Conservation (phyloP, 2,797 vertebrate genomes). For the Falco cherrug region DNA sequence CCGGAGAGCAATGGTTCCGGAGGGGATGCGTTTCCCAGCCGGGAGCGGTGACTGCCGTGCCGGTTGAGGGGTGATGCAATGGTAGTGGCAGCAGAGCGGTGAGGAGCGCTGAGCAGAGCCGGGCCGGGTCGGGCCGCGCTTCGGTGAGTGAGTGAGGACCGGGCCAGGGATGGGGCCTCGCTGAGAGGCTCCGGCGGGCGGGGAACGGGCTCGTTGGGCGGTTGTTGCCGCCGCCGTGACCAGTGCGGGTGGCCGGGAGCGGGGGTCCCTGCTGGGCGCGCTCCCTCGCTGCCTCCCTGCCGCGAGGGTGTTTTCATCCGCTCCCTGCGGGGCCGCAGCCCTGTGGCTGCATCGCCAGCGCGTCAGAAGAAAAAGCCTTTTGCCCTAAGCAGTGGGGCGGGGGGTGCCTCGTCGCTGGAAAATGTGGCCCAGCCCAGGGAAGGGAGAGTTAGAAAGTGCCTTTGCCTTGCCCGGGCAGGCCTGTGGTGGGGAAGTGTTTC, state of each 20-base stretch:
- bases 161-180: no score
- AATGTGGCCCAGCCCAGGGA: neutral
- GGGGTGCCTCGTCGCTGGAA: rapidly evolving
- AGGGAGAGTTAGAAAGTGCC: neutral
- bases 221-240: rapidly evolving
- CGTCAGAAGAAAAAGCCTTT: neutral
- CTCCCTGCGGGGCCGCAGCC: neutral
- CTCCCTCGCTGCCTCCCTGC: no score
- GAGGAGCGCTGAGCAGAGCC: neutral
- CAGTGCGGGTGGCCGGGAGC: rapidly evolving
- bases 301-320: neutral
- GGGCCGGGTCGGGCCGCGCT: rapidly evolving
- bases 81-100: neutral
- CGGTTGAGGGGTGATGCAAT: constrained; percentile 51
- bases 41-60: neutral
- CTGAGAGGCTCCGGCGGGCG: neutral
- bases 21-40: neutral
- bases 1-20: neutral
- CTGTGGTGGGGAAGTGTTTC: neutral
- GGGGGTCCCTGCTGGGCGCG: no score
- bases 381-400: rapidly evolving
- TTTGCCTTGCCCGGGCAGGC: neutral
- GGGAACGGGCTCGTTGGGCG: rapidly evolving
- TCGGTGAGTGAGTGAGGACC: rapidly evolving
- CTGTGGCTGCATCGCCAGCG: rapidly evolving